These are phyloP conservation scores for Siniperca undulata DNA, from an alignment of 2,797 vertebrate genomes.

Conservation along the genomic window DNA sequence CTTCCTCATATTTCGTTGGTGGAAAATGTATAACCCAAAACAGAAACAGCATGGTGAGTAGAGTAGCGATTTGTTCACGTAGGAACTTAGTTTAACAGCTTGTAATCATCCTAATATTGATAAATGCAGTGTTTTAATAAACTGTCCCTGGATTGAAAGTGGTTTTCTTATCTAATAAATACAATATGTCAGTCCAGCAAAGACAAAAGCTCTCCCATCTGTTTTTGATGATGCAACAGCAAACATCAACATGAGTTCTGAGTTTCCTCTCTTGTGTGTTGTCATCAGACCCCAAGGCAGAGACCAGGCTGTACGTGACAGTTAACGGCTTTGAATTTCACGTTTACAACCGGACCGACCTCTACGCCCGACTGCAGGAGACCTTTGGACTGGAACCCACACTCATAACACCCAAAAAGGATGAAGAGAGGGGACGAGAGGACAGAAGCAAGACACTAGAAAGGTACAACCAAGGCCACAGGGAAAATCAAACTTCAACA, in stretches of 20 bases:
- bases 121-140: background rate
- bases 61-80: background rate
- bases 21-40: slow-evolving; percentile 99
- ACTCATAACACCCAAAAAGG: slow-evolving; percentile 89
- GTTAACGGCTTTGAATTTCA: slow-evolving; percentile 99
- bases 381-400: slow-evolving; percentile 97
- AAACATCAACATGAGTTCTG: background rate
- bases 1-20: slow-evolving; percentile 99
- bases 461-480: slow-evolving; percentile 81
- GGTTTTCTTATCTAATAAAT: background rate
- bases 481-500: background rate
- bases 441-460: slow-evolving; percentile 88
- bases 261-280: slow-evolving; percentile 6
- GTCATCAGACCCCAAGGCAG: slow-evolving; percentile 94
- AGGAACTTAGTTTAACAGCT: background rate
- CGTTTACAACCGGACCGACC: slow-evolving; percentile 96
- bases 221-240: background rate
- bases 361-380: slow-evolving; percentile 95
- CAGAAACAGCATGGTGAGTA: slow-evolving; percentile 97
- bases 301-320: slow-evolving; percentile 96
- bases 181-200: background rate
- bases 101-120: too few relatives aligned
- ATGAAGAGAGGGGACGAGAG: slow-evolving; percentile 89
- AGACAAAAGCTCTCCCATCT: background rate
- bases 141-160: background rate